phyloP scores from a whole-genome alignment of 2,797 vertebrate genomes.

The Galago senegalensis region DNA sequence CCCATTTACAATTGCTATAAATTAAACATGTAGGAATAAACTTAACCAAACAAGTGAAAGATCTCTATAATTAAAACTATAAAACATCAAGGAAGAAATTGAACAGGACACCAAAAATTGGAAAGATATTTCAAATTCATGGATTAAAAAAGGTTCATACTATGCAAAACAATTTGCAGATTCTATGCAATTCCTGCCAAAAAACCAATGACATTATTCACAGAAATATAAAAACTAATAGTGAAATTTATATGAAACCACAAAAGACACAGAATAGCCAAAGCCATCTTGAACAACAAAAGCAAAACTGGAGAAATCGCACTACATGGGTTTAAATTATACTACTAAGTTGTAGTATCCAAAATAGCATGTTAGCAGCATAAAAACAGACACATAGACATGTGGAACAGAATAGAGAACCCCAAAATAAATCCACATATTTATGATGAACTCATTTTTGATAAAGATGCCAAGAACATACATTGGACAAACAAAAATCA shows the following conservation, averaged over 20 bases:
- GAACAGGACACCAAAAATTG: background rate
- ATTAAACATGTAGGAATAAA: background rate
- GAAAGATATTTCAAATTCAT: background rate
- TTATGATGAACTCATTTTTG: no score
- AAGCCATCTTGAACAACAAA: no score
- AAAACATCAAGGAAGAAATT: background rate
- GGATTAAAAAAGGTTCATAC: background rate
- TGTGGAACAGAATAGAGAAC: no score
- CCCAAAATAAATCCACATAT: no score
- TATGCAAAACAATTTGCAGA: background rate
- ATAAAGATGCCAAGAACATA: no score
- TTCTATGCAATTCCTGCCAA: background rate
- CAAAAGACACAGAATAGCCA: background rate
- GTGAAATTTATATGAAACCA: background rate
- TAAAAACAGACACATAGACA: no score
- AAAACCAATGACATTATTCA: background rate
- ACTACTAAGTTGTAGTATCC: no score
- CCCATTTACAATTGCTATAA: background rate
- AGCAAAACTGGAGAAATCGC: no score
- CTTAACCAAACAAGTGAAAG: background rate
- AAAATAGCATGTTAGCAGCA: no score
- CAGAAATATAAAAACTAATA: constrained; percentile 15
- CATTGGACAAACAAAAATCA: no score
- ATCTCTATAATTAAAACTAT: constrained; percentile 10
- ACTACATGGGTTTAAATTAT: no score